Conservation (phyloP, 2,888 invertebrate species). For the Drosophila austrosaltans region DNA sequence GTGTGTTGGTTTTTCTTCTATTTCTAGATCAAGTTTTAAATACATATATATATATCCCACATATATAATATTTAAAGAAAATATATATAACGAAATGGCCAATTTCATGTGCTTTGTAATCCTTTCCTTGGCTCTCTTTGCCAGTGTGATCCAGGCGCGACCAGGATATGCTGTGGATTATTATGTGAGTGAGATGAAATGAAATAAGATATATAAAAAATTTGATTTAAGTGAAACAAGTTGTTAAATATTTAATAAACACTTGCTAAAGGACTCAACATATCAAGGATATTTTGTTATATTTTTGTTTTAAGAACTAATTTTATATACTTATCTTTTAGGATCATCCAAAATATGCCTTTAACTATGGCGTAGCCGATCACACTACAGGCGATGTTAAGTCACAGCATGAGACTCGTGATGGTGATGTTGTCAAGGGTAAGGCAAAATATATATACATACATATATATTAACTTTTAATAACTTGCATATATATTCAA, state of each 20-base stretch:
- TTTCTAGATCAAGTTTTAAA: conserved; percentile 25
- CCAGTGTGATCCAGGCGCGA: conserved; percentile 75
- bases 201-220: background rate
- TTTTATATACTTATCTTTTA: conserved; percentile 57
- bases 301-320: too few relatives aligned
- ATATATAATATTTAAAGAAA: conserved; percentile 1
- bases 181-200: conserved; percentile 85
- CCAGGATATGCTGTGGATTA: conserved; percentile 86
- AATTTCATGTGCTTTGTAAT: conserved; percentile 75
- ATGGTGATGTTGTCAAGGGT: conserved; percentile 88
- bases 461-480: too few relatives aligned
- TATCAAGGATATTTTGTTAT: too few relatives aligned
- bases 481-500: background rate
- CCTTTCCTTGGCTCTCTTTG: conserved; percentile 79
- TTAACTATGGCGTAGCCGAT: conserved; percentile 87
- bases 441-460: conserved; percentile 19
- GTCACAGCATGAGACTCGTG: conserved; percentile 87
- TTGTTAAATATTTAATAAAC: too few relatives aligned
- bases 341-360: conserved; percentile 86
- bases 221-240: too few relatives aligned
- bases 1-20: conserved; percentile 57
- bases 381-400: conserved; percentile 86
- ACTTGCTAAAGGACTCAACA: too few relatives aligned
- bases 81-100: conserved; percentile 70
- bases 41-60: conserved; percentile 13